phyloP scores from a whole-genome alignment of 2,797 vertebrate species.

The Acrocephalus scirpaceus region DNA sequence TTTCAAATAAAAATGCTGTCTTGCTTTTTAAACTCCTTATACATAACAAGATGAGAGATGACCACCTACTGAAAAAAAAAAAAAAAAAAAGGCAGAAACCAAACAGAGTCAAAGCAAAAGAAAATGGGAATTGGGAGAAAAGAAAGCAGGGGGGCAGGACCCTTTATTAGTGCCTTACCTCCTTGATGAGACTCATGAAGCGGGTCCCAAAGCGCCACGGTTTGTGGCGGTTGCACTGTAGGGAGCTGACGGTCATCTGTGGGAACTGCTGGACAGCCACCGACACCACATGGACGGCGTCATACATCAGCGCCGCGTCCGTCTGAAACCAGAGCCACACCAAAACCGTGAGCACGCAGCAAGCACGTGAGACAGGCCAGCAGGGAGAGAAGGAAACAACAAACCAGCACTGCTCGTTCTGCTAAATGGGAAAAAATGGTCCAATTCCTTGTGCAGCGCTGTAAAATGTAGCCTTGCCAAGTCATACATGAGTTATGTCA shows the following conservation, averaged over 20 bases:
- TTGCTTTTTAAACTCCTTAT: neutral
- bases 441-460: neutral
- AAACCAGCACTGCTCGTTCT: neutral
- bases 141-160: neutral
- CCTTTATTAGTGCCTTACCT: conserved; percentile 78
- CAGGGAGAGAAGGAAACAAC: neutral
- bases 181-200: conserved; percentile 97
- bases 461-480: neutral
- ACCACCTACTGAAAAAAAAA: neutral
- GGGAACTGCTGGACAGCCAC: conserved; percentile 97
- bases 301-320: conserved; percentile 95
- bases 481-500: neutral
- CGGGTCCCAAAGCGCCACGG: conserved; percentile 97
- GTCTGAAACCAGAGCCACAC: conserved; percentile 82
- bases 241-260: conserved; percentile 96
- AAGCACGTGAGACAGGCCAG: neutral
- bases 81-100: neutral
- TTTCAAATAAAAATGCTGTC: neutral
- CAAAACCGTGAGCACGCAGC: neutral
- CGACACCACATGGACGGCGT: conserved; percentile 95
- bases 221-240: conserved; percentile 97
- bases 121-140: neutral
- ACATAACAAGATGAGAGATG: neutral
- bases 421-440: neutral
- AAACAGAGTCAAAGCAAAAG: neutral